A percentile compares a stretch with the other conserved stretches of the same genome.
phyloP scores from a whole-genome alignment of 1,140 invertebrate species.

The Eumeta japonica region DNA sequence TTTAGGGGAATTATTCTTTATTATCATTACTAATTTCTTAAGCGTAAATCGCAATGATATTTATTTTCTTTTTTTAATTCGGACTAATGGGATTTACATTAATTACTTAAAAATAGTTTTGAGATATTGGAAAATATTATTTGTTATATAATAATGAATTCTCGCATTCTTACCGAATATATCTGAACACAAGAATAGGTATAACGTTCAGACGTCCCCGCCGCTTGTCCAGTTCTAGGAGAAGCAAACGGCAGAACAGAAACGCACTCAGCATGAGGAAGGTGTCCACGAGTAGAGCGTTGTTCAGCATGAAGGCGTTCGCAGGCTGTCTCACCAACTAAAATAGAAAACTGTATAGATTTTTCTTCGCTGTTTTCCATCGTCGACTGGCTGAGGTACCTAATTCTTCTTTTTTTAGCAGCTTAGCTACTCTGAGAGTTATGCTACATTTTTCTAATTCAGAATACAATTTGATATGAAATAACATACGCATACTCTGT shows the following conservation, averaged over 20 bases:
- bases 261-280: conserved; percentile 71
- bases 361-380: conserved; percentile 4
- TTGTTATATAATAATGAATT: conserved; percentile 5
- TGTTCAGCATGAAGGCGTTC: conserved; percentile 61
- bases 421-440: too few species aligned
- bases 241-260: conserved; percentile 63
- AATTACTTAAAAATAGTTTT: too few species aligned
- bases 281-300: conserved; percentile 66
- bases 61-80: too few species aligned
- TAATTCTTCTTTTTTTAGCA: too few species aligned
- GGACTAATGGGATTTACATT: too few species aligned
- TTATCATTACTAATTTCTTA: too few species aligned
- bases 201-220: conserved; percentile 62
- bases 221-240: conserved; percentile 68
- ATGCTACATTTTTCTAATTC: too few species aligned
- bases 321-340: conserved; percentile 34
- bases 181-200: conserved; percentile 63
- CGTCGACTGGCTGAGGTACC: too few species aligned
- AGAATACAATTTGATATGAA: too few species aligned
- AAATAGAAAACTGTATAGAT: conserved; percentile 9
- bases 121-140: conserved; percentile 4
- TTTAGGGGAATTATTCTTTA: too few species aligned
- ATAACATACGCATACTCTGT: too few species aligned
- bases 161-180: conserved; percentile 56
- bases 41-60: too few species aligned